Percentiles rank a stretch among this genome's conserved stretches.
Conservation (phyloP, 1,140 invertebrate species). For the Scaptomyza graminum region DNA sequence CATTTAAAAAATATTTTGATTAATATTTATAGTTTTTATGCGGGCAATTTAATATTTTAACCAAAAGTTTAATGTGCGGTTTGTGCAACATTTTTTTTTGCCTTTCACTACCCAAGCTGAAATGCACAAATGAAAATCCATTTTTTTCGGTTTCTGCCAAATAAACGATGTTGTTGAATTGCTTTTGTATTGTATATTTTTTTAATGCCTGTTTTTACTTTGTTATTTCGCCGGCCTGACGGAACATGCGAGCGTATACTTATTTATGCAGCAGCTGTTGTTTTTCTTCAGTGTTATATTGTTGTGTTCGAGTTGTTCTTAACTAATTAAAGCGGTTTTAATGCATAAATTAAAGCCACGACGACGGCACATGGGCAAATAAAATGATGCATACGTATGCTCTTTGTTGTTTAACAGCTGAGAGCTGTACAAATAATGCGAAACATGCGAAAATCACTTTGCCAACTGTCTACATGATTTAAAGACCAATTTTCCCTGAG, state of each 20-base stretch:
- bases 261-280: constrained; percentile 66
- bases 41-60: background rate
- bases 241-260: constrained; percentile 7
- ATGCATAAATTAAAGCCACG: constrained; percentile 65
- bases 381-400: constrained; percentile 20
- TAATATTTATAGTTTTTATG: background rate
- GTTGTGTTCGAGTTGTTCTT: constrained; percentile 24
- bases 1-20: background rate
- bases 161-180: constrained; percentile 31
- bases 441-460: constrained; percentile 9
- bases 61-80: constrained; percentile 2
- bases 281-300: constrained; percentile 17
- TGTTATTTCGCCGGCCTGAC: constrained; percentile 18
- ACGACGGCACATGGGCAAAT: constrained; percentile 16
- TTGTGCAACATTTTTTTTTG: background rate
- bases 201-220: constrained; percentile 23
- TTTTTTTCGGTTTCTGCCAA: constrained; percentile 38
- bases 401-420: constrained; percentile 33
- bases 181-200: constrained; percentile 27
- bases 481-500: background rate
- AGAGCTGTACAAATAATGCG: constrained; percentile 46
- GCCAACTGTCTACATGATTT: constrained; percentile 3
- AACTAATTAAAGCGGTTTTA: constrained; percentile 65
- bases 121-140: constrained; percentile 46
- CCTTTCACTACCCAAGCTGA: background rate